Evolutionary conservation across 2,797 vertebrate species (phyloP).

Genomic region (Schizopygopsis malacanthus): DNA sequence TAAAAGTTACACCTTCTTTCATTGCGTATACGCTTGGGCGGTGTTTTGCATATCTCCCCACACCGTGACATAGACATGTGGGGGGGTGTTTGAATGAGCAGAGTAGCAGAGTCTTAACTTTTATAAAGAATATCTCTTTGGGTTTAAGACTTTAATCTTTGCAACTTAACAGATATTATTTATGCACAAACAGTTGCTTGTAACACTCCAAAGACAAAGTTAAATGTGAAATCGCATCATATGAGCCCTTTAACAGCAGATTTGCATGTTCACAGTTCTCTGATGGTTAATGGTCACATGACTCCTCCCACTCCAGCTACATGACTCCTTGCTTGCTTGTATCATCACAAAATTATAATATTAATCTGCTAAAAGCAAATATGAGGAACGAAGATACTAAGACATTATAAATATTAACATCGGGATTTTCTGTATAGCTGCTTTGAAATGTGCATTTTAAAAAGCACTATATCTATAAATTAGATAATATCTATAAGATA

Average conservation of each 20-base stretch:
- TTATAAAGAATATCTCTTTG: no score
- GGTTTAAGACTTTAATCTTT: no score
- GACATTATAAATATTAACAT: background rate
- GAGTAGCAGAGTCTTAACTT: no score
- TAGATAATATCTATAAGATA: background rate
- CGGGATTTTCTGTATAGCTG: background rate
- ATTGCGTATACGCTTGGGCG: no score
- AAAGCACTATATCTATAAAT: background rate
- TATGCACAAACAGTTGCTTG: no score
- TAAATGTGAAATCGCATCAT: no score
- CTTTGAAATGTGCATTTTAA: background rate
- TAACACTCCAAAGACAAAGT: no score
- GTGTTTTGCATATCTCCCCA: no score
- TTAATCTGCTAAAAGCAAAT: background rate
- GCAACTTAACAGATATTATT: no score
- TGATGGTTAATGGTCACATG: background rate
- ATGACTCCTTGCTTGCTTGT: background rate
- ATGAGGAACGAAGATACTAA: background rate
- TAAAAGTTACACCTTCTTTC: no score
- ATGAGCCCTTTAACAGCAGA: background rate
- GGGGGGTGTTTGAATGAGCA: no score
- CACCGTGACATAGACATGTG: no score
- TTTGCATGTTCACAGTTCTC: background rate
- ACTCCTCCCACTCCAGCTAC: background rate
- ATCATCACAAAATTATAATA: background rate